Base-by-base conservation (phyloP, 2,113 vertebrate species). In the Stigmatopora argus region DNA sequence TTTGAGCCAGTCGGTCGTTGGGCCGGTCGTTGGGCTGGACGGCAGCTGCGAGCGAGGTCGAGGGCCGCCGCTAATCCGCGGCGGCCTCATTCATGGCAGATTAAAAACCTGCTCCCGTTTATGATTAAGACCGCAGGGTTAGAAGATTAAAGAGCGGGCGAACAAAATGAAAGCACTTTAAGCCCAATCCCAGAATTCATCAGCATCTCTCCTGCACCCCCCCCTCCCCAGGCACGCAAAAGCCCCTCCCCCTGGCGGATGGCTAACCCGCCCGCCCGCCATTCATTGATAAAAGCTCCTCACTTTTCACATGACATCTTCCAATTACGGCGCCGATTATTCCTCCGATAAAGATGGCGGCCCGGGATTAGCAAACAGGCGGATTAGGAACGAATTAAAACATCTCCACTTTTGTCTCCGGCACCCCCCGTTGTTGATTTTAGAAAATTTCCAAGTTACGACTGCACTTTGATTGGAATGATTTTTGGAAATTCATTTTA, bases 161-260 rank as follows among this genome's bases (percentile, higher is more conserved):
- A 93, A 89, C 87, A 90, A 94, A 95, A 95, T 95, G 92, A 92
- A 94, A 93, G 90, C 91, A 92, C 89, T 93, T 95, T 94, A 89
- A 91, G 73, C 86, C 82, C 91, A 94, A 93, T 95, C 93, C 92
- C 91, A 60, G 86, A 92, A 94, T 92, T 94, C 92, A 95, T 94
- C 93, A 92, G 90, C 26, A 31, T 31, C 26, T 31, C 26, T 31
- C 26, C 26, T 31, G 26, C 26, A 3, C 26, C 26, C 26, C 26
- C 26, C 26, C 3, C 26, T 3, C 26, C 26, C 1, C 26, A 31
- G 26, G 26, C 26, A 31, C 26, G 26, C 26, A 31, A 31, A 31
- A 31, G 26, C 26, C 26, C 26, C 26, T 31, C 26, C 26, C 26
- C 26, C 26, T 1, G 26, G 3, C 26, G 26, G 26, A 31, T 31